Conservation (phyloP, 2,113 vertebrate species). For the Leptocoma aspasia region DNA sequence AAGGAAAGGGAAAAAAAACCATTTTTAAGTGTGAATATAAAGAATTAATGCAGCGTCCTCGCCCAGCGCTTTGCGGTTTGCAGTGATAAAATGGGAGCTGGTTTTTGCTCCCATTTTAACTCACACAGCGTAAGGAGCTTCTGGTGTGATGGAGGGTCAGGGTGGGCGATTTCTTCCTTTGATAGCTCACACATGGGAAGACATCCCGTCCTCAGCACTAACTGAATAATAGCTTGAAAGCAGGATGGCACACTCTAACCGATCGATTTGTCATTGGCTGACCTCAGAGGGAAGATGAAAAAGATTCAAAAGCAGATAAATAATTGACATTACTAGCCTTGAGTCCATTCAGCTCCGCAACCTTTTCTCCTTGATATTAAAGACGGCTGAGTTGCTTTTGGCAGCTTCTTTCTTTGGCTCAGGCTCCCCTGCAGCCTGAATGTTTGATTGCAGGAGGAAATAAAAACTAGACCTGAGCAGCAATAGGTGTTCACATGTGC, state of each 20-base stretch:
- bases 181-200: not conserved
- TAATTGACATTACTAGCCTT: constrained; percentile 34
- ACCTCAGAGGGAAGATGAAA: constrained; percentile 26
- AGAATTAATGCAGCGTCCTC: not conserved
- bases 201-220: not conserved
- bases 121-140: not conserved
- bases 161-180: not conserved
- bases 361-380: constrained; percentile 48
- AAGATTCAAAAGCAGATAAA: constrained; percentile 55
- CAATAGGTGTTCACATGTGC: not conserved
- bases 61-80: not conserved
- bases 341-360: not conserved
- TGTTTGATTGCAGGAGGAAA: constrained; percentile 7
- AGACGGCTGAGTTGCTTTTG: constrained; percentile 25
- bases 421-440: not conserved
- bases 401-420: constrained; percentile 12
- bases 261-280: constrained; percentile 46
- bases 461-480: not conserved
- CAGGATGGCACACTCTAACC: not conserved
- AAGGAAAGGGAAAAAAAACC: not conserved
- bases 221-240: constrained; percentile 34
- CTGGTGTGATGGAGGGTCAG: not conserved
- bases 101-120: not conserved
- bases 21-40: not conserved
- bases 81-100: not conserved